Base-by-base conservation (phyloP, 2,888 invertebrate genomes). In the Vandiemenella viatica region DNA sequence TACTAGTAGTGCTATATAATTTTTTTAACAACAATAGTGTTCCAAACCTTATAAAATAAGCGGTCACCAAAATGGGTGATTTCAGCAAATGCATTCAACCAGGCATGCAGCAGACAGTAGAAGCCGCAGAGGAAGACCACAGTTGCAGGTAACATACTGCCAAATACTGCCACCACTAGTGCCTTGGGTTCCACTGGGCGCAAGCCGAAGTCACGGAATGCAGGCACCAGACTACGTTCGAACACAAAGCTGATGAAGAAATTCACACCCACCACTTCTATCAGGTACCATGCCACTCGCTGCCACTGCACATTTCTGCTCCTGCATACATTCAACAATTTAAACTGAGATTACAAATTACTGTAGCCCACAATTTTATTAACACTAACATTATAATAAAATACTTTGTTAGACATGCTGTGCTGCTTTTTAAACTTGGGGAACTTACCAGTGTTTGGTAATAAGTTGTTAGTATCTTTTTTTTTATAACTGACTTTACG, bases 41-140 rank as follows among this genome's bases (percentile, higher is more conserved):
- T 41, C 19, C 15, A 57, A 62, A 75, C 80, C 67, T 77, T 77
- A 62, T 90, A 80, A 72, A 89, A 82, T 72, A 82, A 73, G 62
- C 93, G 67, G 70, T 96, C 90, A 5, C 79, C 85, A 65, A 96
- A 97, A 52, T 75, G 76, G 52, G 93, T 65, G 67, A 93, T 72
- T 66, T 97, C 96, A 0, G 91, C 86, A 60, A 83, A 88, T 17
- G 85, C 84, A 66, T 96, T 97, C 60, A 86, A 73, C 89, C 92
- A 93, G 1, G 85, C 79, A 61, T 97, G 95, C 4, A 96, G 70
- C 3, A 96, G 69, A 53, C 85, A 77, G 68, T 90, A 96, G 68
- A 93, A 93, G 4, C 80, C 82, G 58, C 79, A 75, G 1, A 87
- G 62, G 53, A 80, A 77, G 1, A 80, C 71, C 43, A 85, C 67